Conservation (phyloP, 2,113 vertebrate genomes). For the Neotoma lepida region DNA sequence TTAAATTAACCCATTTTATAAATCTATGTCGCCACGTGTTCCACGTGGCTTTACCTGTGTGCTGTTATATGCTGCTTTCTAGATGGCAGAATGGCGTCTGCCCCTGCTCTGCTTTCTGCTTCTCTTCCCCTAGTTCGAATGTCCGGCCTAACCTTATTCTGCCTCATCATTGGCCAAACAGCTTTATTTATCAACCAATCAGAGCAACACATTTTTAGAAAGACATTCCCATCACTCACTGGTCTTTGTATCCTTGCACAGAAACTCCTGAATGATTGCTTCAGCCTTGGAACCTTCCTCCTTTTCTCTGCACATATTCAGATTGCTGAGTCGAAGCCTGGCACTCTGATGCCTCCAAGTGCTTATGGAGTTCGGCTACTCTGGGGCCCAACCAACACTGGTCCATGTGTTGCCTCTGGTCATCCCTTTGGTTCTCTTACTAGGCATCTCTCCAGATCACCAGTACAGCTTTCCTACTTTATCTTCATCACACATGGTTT, state of each 20-base stretch:
- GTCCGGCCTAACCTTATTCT: too few relatives aligned
- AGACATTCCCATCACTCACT: too few relatives aligned
- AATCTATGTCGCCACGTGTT: too few relatives aligned
- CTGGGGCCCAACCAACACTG: not conserved
- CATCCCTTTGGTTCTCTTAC: not conserved
- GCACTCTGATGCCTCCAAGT: not conserved
- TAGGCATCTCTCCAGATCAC: not conserved
- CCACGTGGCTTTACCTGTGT: too few relatives aligned
- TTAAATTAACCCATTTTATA: too few relatives aligned
- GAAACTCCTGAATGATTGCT: not conserved
- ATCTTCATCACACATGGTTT: not conserved
- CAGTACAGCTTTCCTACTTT: not conserved
- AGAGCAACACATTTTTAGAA: too few relatives aligned
- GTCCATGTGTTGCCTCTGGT: not conserved
- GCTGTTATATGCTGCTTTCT: too few relatives aligned
- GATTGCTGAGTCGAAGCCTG: not conserved
- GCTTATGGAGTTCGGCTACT: not conserved
- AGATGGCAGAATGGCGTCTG: too few relatives aligned
- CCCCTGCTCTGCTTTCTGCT: too few relatives aligned
- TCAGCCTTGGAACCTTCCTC: not conserved
- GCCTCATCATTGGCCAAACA: too few relatives aligned
- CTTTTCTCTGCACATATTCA: not conserved
- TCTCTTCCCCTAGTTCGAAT: too few relatives aligned
- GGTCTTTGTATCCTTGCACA: not conserved
- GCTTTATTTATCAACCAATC: too few relatives aligned